Conservation (phyloP, 2,797 vertebrate species). For the Leptatherina wallacei region DNA sequence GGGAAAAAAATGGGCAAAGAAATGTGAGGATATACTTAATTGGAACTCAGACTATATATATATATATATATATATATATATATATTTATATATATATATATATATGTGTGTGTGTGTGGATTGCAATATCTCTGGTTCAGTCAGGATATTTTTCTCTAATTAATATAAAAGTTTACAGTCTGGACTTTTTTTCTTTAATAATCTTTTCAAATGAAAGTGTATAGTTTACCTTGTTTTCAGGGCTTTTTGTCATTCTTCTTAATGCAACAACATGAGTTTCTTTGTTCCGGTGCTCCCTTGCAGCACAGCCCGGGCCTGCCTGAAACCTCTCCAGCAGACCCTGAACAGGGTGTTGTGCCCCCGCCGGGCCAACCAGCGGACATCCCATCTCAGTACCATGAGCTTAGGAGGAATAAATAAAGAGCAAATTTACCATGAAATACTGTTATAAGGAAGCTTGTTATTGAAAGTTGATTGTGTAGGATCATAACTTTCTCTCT, state of each 20-base stretch:
- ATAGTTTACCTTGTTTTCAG: constrained; percentile 63
- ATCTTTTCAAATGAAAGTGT: not conserved
- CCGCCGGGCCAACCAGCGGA: constrained; percentile 42
- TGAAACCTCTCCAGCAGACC: constrained; percentile 79
- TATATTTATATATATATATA: no score
- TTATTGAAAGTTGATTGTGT: not conserved
- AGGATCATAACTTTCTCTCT: not conserved
- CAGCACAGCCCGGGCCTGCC: constrained; percentile 75
- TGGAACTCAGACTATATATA: no score
- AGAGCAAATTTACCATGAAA: no score
- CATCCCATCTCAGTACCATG: constrained; percentile 51
- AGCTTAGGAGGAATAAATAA: constrained; percentile 49
- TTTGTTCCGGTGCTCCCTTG: constrained; percentile 72
- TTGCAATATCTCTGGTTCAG: no score
- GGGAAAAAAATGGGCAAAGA: no score
- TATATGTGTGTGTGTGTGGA: no score
- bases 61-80: no score
- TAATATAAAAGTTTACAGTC: not conserved
- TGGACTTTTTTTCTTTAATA: not conserved
- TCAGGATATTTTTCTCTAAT: not conserved
- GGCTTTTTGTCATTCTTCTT: constrained; percentile 49
- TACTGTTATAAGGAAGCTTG: no score
- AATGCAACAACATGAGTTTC: constrained; percentile 83
- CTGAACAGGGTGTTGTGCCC: constrained; percentile 75
- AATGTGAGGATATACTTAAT: no score